Conservation (phyloP, 2,888 invertebrate species). For the Plusia festucae region DNA sequence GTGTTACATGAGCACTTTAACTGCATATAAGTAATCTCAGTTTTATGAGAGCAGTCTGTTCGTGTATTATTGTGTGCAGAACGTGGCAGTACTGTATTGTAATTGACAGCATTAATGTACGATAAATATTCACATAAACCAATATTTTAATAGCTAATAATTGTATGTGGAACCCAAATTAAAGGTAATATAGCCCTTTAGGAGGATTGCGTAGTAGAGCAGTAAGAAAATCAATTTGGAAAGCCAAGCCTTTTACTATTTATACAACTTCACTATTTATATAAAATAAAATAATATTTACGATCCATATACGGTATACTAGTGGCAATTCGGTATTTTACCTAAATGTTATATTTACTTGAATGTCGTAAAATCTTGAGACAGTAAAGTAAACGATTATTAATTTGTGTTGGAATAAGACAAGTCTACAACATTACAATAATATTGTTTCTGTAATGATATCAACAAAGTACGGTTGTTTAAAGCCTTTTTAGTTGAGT, state of each 20-base stretch:
- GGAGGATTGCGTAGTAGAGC: background rate
- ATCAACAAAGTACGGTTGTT: slow-evolving; percentile 12
- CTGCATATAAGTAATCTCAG: slow-evolving; percentile 1
- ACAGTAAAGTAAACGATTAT: slow-evolving; percentile 21
- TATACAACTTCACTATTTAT: slow-evolving; percentile 12
- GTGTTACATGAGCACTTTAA: background rate
- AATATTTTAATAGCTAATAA: slow-evolving; percentile 1
- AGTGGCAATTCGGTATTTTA: slow-evolving; percentile 24
- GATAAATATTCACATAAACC: slow-evolving; percentile 1
- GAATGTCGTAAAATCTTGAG: slow-evolving; percentile 21
- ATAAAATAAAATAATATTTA: slow-evolving; percentile 40
- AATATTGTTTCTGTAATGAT: slow-evolving; percentile 23
- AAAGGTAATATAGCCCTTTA: background rate
- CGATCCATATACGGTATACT: slow-evolving; percentile 15
- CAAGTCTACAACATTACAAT: slow-evolving; percentile 19
- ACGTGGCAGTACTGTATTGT: background rate
- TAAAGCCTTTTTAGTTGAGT: slow-evolving; percentile 1
- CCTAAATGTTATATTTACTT: slow-evolving; percentile 13
- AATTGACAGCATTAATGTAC: background rate
- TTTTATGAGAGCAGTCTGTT: background rate
- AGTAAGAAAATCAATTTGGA: background rate
- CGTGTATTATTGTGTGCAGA: background rate
- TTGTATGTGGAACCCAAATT: background rate
- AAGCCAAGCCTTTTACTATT: slow-evolving; percentile 22
- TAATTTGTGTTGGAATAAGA: slow-evolving; percentile 14